phyloP scores from a whole-genome alignment of 2,113 vertebrate species.

The Neomonachus schauinslandi region DNA sequence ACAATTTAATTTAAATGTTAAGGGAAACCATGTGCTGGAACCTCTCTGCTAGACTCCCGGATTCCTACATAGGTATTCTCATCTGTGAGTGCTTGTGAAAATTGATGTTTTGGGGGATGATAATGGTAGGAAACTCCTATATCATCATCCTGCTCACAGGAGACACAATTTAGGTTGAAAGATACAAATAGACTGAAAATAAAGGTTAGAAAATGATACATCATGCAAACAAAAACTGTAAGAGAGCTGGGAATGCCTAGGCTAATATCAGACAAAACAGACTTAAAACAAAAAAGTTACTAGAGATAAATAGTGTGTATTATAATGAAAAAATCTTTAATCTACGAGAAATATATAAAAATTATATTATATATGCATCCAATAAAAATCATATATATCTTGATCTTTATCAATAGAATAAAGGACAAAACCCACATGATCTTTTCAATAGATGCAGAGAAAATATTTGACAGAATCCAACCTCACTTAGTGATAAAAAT shows the following conservation, averaged over 20 bases:
- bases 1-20: slow-evolving; percentile 23
- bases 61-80: not conserved
- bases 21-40: not conserved
- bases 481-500: not conserved
- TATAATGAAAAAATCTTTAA: not conserved
- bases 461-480: not conserved
- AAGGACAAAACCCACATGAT: not conserved
- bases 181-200: not conserved
- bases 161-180: not conserved
- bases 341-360: not conserved
- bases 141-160: not conserved
- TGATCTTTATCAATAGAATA: not conserved
- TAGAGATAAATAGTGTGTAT: not conserved
- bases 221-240: not conserved
- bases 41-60: not conserved
- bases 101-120: not conserved
- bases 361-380: not conserved
- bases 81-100: not conserved
- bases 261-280: not conserved
- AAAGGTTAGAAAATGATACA: not conserved
- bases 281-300: not conserved
- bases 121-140: not conserved
- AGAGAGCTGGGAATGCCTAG: not conserved
- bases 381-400: not conserved
- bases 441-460: not conserved